Percentiles rank a stretch among this genome's conserved stretches.
Conservation (phyloP, 1,140 invertebrate species). For the Drosophila melanogaster region Release_6_plus_ISO1_MT NT_033777.3:17486001-17486500, state of each 20-base stretch:
- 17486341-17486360: slow-evolving; percentile 21
- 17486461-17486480: slow-evolving; percentile 53
- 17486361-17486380: slow-evolving; percentile 58
- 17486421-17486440: slow-evolving; percentile 75
- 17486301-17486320: slow-evolving; percentile 54
- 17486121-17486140: slow-evolving; percentile 5
- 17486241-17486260: background rate
- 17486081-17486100: slow-evolving; percentile 12
- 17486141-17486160: slow-evolving; percentile 1
- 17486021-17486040: slow-evolving; percentile 50
- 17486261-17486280: slow-evolving; percentile 20
- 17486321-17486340: slow-evolving; percentile 56
- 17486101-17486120: slow-evolving; percentile 15
- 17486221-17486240: slow-evolving; percentile 51
- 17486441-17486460: slow-evolving; percentile 51
- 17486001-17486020: slow-evolving; percentile 27
- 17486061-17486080: slow-evolving; percentile 6
- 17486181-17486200: slow-evolving; percentile 11
- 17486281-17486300: slow-evolving; percentile 63
- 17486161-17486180: slow-evolving; percentile 3
- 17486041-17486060: slow-evolving; percentile 29
- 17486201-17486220: background rate
- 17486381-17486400: slow-evolving; percentile 65
- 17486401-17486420: slow-evolving; percentile 54
- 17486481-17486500: slow-evolving; percentile 20